A percentile compares a stretch with the other conserved stretches of the same genome.
These are phyloP conservation scores for Chromis chromis DNA, from an alignment of 2,797 vertebrate species.

Conservation along the genomic window DNA sequence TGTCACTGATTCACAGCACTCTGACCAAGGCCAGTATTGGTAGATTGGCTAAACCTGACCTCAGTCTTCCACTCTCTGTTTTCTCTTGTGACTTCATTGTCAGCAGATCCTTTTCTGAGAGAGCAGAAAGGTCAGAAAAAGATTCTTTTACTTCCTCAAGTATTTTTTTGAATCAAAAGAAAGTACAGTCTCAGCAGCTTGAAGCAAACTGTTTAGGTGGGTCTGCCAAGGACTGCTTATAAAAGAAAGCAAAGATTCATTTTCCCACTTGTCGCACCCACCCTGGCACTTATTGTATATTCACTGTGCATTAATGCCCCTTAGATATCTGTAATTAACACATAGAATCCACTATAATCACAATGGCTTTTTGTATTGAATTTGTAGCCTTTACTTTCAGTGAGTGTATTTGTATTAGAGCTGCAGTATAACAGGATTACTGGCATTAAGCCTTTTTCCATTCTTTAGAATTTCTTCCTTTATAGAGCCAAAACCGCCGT, in stretches of 20 bases:
- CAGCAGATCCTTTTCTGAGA: background rate
- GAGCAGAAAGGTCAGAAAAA: slow-evolving; percentile 4
- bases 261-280: background rate
- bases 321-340: background rate
- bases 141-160: background rate
- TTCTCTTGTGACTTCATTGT: background rate
- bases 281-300: too few species aligned
- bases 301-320: too few species aligned
- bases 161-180: background rate
- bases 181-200: background rate
- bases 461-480: slow-evolving; percentile 7
- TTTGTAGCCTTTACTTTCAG: background rate
- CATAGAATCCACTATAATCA: background rate
- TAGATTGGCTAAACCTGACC: slow-evolving; percentile 2
- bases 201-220: background rate
- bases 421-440: slow-evolving; percentile 8
- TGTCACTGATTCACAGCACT: slow-evolving; percentile 2
- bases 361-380: background rate
- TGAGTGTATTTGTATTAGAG: background rate
- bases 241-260: background rate
- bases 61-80: slow-evolving; percentile 9
- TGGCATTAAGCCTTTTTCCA: slow-evolving; percentile 6
- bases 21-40: background rate
- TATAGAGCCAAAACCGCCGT: background rate
- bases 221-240: background rate